Conservation (phyloP, 1,140 invertebrate species). For the Lamellibrachia luymesi region DNA sequence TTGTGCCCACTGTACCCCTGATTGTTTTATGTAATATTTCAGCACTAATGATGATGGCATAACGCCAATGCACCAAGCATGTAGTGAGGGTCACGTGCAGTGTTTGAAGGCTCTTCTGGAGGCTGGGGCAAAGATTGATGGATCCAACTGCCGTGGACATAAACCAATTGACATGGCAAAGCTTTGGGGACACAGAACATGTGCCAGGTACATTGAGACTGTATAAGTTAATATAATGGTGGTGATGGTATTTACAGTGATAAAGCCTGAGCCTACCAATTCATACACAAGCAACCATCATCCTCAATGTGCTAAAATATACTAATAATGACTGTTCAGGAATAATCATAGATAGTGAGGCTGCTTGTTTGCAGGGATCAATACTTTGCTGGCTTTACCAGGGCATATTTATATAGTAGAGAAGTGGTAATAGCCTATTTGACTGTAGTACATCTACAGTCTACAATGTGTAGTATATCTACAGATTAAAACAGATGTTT, state of each 20-base stretch:
- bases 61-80: constrained; percentile 55
- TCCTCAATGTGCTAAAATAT: too few relatives aligned
- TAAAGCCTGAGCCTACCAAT: neutral
- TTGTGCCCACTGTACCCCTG: neutral
- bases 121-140: constrained; percentile 46
- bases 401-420: too few relatives aligned
- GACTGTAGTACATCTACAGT: too few relatives aligned
- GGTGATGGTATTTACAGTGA: neutral
- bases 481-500: too few relatives aligned
- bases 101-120: constrained; percentile 54
- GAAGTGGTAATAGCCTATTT: too few relatives aligned
- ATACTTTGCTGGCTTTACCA: too few relatives aligned
- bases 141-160: constrained; percentile 48
- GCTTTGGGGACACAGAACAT: constrained; percentile 55
- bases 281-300: neutral
- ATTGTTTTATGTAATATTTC: constrained; percentile 8
- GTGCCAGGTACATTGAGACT: constrained; percentile 51
- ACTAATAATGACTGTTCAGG: too few relatives aligned
- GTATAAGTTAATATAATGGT: neutral
- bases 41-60: constrained; percentile 55
- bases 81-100: constrained; percentile 55
- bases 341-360: too few relatives aligned
- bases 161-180: constrained; percentile 55
- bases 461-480: too few relatives aligned
- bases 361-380: too few relatives aligned